phyloP scores from a whole-genome alignment of 2,797 vertebrate genomes.

The Lithobates pipiens region DNA sequence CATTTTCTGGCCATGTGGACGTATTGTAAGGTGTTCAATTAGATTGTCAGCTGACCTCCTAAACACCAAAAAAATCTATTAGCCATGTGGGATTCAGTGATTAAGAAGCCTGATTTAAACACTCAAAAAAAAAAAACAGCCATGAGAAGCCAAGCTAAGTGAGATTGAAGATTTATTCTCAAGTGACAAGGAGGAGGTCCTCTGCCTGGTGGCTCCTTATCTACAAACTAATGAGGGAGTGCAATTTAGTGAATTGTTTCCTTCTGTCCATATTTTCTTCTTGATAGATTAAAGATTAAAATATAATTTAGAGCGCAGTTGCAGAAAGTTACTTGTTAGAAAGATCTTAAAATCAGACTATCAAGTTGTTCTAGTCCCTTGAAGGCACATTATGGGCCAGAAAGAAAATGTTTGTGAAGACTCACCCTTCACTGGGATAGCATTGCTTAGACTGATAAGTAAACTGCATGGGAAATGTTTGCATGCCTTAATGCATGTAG shows the following conservation, averaged over 20 bases:
- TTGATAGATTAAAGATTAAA: no score
- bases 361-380: no score
- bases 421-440: no score
- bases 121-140: conserved; percentile 67
- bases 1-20: conserved; percentile 97
- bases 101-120: conserved; percentile 76
- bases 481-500: no score
- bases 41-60: conserved; percentile 75
- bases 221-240: background rate
- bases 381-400: no score
- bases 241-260: background rate
- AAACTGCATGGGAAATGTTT: no score
- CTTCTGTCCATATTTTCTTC: no score
- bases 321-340: no score
- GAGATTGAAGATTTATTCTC: conserved; percentile 67
- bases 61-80: conserved; percentile 78
- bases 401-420: no score
- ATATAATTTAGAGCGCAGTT: no score
- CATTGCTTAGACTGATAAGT: no score
- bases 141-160: conserved; percentile 56
- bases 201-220: conserved; percentile 35
- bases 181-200: conserved; percentile 64
- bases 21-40: conserved; percentile 89
- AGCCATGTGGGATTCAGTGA: conserved; percentile 74
- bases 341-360: no score